phyloP scores from a whole-genome alignment of 2,888 invertebrate genomes.

The Ctenicera cuprea region DNA sequence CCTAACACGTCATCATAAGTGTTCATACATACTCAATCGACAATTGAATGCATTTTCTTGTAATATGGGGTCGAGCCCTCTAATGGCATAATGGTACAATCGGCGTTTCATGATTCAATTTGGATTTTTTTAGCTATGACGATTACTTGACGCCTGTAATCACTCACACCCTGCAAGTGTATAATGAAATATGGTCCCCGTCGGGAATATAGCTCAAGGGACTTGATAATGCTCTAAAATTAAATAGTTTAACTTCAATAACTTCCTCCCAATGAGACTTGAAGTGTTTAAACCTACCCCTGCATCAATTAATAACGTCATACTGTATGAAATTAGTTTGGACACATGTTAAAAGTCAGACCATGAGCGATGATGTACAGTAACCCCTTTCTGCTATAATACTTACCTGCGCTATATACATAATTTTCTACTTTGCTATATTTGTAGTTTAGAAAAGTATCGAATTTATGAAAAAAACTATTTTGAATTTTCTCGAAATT shows the following conservation, averaged over 20 bases:
- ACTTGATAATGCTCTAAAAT: constrained; percentile 63
- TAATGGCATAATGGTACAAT: constrained; percentile 83
- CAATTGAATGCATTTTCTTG: constrained; percentile 70
- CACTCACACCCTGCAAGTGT: constrained; percentile 60
- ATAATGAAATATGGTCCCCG: constrained; percentile 72
- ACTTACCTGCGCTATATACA: not conserved
- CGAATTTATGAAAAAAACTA: too few species aligned
- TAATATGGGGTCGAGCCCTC: constrained; percentile 74
- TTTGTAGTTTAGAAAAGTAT: too few species aligned
- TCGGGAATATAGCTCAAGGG: constrained; percentile 64
- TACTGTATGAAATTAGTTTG: constrained; percentile 61
- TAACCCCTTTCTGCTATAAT: not conserved
- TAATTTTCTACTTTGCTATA: too few species aligned
- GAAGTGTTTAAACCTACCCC: constrained; percentile 65
- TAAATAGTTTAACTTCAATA: constrained; percentile 71
- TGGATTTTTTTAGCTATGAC: constrained; percentile 76
- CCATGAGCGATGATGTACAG: not conserved
- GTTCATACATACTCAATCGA: constrained; percentile 72
- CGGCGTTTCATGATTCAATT: constrained; percentile 83
- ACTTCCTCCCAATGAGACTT: constrained; percentile 57
- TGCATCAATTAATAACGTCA: constrained; percentile 62
- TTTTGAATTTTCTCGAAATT: too few species aligned
- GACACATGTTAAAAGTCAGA: constrained; percentile 61
- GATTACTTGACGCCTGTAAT: constrained; percentile 72
- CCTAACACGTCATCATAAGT: constrained; percentile 69